Conservation (phyloP, 1,140 invertebrate genomes). For the Penaeus japonicus region DNA sequence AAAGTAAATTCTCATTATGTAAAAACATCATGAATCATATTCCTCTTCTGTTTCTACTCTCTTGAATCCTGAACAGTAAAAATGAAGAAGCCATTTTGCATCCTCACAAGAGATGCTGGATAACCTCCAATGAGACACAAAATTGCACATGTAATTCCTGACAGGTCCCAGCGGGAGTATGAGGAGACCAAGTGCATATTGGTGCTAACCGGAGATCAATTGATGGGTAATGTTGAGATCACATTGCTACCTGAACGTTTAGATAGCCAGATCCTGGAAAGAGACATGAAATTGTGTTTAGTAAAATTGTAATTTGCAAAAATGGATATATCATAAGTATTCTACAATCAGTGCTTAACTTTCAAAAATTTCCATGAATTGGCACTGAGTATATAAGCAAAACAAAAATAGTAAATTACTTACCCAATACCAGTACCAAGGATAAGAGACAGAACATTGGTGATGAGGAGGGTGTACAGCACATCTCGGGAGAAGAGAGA, state of each 20-base stretch:
- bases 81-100: too few relatives aligned
- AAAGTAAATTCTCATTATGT: too few relatives aligned
- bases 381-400: too few relatives aligned
- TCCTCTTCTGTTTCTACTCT: too few relatives aligned
- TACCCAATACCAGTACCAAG: constrained; percentile 91
- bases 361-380: too few relatives aligned
- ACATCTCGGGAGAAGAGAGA: constrained; percentile 88
- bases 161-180: neutral
- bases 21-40: too few relatives aligned
- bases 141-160: neutral
- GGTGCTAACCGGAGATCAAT: constrained; percentile 30
- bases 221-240: constrained; percentile 34
- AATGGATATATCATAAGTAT: neutral
- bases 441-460: constrained; percentile 87
- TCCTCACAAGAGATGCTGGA: too few relatives aligned
- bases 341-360: too few relatives aligned
- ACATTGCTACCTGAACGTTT: constrained; percentile 42
- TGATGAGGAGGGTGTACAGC: constrained; percentile 86
- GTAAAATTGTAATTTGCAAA: constrained; percentile 4
- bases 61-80: too few relatives aligned
- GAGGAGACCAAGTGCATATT: constrained; percentile 4
- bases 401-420: constrained; percentile 56
- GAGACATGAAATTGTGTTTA: neutral
- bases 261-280: constrained; percentile 44
- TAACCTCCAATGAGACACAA: too few relatives aligned